Percentiles rank a stretch among this genome's conserved stretches.
Evolutionary conservation across 2,888 invertebrate species (phyloP).

Genomic region (Scaptomyza polygonia): DNA sequence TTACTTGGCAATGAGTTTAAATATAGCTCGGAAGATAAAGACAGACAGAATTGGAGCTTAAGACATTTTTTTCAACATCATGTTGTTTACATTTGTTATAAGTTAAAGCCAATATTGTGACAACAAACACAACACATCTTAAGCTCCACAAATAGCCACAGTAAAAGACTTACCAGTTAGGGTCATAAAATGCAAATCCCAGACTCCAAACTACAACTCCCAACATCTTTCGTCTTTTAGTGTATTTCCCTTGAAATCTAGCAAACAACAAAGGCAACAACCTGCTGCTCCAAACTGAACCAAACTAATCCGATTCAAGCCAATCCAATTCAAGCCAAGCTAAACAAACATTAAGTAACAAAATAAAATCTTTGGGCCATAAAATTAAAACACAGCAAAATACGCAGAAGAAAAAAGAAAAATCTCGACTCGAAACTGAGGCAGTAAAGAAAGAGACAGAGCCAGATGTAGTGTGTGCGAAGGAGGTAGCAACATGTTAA

Average conservation of each 20-base stretch:
- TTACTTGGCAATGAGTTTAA: constrained; percentile 21
- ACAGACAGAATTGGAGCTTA: not conserved
- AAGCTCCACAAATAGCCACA: constrained; percentile 48
- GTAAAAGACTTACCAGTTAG: constrained; percentile 34
- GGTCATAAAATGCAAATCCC: constrained; percentile 63
- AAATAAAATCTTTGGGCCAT: constrained; percentile 78
- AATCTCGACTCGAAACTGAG: not conserved
- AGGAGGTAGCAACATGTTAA: constrained; percentile 61
- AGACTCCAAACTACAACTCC: constrained; percentile 9
- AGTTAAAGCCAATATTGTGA: constrained; percentile 34
- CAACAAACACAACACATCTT: constrained; percentile 36
- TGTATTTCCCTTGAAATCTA: constrained; percentile 53
- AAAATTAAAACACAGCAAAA: constrained; percentile 71
- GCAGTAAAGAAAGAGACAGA: constrained; percentile 2
- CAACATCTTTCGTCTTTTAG: constrained; percentile 27
- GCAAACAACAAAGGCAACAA: constrained; percentile 38
- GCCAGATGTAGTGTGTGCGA: not conserved
- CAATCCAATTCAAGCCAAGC: constrained; percentile 46
- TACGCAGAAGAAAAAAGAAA: constrained; percentile 56
- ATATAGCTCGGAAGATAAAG: not conserved
- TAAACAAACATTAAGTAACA: constrained; percentile 77
- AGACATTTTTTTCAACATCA: too few relatives aligned
- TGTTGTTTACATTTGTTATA: constrained; percentile 4
- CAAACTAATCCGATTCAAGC: constrained; percentile 36
- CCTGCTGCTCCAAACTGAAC: constrained; percentile 60